Evolutionary conservation across 35 echinoderm and acorn worm species (phyloP), one percentile per base, ranked within the genome.

Genomic region (Chiridota heheva): DNA sequence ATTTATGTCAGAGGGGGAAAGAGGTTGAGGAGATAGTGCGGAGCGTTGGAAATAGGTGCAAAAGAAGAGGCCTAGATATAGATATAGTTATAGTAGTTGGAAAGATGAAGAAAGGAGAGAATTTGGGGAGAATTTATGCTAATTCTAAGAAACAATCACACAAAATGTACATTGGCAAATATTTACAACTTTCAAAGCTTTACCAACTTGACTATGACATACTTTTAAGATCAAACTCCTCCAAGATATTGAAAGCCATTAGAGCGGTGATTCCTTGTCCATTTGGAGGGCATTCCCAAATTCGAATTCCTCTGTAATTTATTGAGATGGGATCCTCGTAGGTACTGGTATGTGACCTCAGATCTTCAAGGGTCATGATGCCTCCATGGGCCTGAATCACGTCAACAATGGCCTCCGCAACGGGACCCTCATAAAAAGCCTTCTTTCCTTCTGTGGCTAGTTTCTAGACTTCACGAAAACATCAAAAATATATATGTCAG

Each of bases 221-320:
- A 91, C 90, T 85, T 69, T 60, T 68, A 25, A 93, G 42, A 57
- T 93, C 62, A 38, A 76, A 43, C 29, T 74, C 76, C 27, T 96
- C 92, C 20, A 96, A 61, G 20, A 96, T 90, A 49, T 96, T 96
- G 7, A 96, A 69, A n/a, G 87, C 82, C 39, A 96, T 73, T 16
- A 96, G 45, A 26, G 82, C 77, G 0, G 87, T 82, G 33, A 96
- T 86, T 10, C 92, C 92, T 48, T 96, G 87, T 25, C 92, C 92
- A 60, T 72, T 96, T 2, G 92, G 92, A 41, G 92, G 87, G 34
- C 84, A 80, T 69, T 96, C 92, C 87, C 87, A 96, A 15, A 96
- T 41, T 24, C 56, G 40, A 1, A 77, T 58, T 15, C 92, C 92
- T 56, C 79, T 86, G 60, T 90, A 96, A 29, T 41, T 72, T 2